Conservation (phyloP, 1,140 invertebrate genomes). For the Elysia chlorotica region DNA sequence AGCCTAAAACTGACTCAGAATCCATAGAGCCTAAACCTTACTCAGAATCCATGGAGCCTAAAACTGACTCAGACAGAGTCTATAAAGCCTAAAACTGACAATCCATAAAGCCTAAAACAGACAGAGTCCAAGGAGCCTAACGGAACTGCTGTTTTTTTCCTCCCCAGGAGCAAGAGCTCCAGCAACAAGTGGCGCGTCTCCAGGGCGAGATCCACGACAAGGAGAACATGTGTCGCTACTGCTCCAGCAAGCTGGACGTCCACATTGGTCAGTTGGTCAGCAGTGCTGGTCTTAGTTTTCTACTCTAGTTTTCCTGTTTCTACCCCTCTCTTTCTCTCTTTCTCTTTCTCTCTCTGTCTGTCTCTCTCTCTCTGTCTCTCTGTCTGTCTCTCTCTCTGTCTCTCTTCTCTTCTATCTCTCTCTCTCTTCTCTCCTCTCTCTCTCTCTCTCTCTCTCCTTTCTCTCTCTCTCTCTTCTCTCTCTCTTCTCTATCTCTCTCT, state of each 20-base stretch:
- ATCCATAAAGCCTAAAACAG: not conserved
- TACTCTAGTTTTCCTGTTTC: too few relatives aligned
- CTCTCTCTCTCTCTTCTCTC: too few relatives aligned
- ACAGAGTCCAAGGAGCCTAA: not conserved
- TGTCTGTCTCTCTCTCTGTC: too few relatives aligned
- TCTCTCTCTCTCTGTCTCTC: too few relatives aligned
- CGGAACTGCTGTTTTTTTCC: not conserved
- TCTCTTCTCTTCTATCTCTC: too few relatives aligned
- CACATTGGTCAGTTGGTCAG: constrained; percentile 49
- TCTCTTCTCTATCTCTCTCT: too few relatives aligned
- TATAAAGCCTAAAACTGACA: not conserved
- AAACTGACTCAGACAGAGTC: not conserved
- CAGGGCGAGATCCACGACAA: constrained; percentile 51
- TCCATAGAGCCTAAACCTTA: not conserved
- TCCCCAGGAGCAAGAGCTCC: constrained; percentile 37
- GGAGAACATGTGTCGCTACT: constrained; percentile 54
- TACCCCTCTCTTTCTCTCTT: too few relatives aligned
- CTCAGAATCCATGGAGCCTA: not conserved
- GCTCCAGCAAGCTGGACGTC: constrained; percentile 56
- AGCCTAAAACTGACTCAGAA: not conserved
- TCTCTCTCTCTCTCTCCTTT: too few relatives aligned
- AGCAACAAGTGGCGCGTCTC: constrained; percentile 35
- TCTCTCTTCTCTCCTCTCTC: too few relatives aligned
- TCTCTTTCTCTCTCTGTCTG: too few relatives aligned
- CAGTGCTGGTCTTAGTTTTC: not conserved